Evolutionary conservation across 2,113 vertebrate species (phyloP).

Genomic region (Gasterosteus nipponicus): DNA sequence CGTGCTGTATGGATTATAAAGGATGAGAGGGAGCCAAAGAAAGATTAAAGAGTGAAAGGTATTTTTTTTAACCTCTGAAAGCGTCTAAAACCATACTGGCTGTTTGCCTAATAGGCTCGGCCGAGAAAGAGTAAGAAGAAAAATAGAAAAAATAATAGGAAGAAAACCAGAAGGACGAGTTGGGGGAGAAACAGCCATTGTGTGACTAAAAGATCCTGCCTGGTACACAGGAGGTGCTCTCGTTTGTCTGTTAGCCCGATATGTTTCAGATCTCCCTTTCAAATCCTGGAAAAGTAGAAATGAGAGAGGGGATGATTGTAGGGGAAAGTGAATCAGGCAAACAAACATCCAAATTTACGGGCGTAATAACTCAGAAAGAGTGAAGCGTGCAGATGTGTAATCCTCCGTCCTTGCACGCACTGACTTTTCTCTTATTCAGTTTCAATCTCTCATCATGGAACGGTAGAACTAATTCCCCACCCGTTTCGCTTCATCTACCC

Average conservation of each 20-base stretch:
- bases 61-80: constrained; percentile 48
- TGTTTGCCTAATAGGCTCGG: constrained; percentile 44
- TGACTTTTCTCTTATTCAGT: constrained; percentile 10
- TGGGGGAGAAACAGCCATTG: constrained; percentile 30
- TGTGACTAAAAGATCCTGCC: constrained; percentile 26
- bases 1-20: constrained; percentile 14
- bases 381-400: constrained; percentile 20
- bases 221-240: not conserved
- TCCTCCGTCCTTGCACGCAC: constrained; percentile 19
- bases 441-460: constrained; percentile 29
- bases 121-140: constrained; percentile 29
- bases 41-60: constrained; percentile 47
- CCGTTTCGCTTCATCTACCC: not conserved
- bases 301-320: not conserved
- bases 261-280: constrained; percentile 8
- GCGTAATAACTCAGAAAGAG: not conserved
- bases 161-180: constrained; percentile 67
- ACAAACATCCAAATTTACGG: constrained; percentile 51
- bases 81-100: constrained; percentile 38
- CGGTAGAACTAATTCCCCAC: not conserved
- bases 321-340: constrained; percentile 39
- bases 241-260: constrained; percentile 22
- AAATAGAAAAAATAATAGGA: constrained; percentile 11
- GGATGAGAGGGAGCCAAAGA: constrained; percentile 17
- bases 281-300: constrained; percentile 23